Conservation (phyloP, 1,140 invertebrate genomes). For the Plutomurus gul region DNA sequence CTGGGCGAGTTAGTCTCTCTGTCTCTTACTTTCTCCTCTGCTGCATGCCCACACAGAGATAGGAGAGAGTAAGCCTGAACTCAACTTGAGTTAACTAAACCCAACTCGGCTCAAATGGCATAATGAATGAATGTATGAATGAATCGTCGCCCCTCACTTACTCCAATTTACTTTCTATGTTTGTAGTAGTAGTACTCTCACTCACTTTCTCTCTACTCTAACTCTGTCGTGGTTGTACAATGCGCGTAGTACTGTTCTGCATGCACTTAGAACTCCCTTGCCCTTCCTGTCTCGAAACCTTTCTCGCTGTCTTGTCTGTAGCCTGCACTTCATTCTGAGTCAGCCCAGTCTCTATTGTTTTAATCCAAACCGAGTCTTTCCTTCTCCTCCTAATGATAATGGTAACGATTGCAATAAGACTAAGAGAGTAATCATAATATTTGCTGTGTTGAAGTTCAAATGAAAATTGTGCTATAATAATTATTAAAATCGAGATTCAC, state of each 20-base stretch:
- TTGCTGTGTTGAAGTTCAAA: slow-evolving; percentile 4
- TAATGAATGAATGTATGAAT: slow-evolving; percentile 30
- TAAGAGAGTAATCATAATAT: slow-evolving; percentile 9
- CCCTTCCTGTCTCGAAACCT: background rate
- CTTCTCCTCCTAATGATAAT: slow-evolving; percentile 5
- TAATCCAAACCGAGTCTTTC: slow-evolving; percentile 2
- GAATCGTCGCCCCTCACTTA: slow-evolving; percentile 13
- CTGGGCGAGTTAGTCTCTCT: background rate
- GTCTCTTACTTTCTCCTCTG: background rate
- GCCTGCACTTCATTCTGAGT: background rate
- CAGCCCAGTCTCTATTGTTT: background rate
- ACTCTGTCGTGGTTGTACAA: background rate
- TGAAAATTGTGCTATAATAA: slow-evolving; percentile 3
- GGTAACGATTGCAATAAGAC: slow-evolving; percentile 8
- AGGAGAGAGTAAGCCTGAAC: background rate
- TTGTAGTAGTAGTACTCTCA: too few relatives aligned
- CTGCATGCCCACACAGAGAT: background rate
- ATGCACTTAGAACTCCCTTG: background rate
- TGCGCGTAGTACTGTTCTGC: background rate
- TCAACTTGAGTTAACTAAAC: slow-evolving; percentile 2
- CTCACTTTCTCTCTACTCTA: background rate
- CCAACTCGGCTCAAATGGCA: slow-evolving; percentile 13
- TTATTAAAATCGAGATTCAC: slow-evolving; percentile 13
- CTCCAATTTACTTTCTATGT: slow-evolving; percentile 1
- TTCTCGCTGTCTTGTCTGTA: too few relatives aligned